These are phyloP conservation scores for Cottoperca gobio DNA, from an alignment of 2,797 vertebrate species.

Conservation along the genomic window DNA sequence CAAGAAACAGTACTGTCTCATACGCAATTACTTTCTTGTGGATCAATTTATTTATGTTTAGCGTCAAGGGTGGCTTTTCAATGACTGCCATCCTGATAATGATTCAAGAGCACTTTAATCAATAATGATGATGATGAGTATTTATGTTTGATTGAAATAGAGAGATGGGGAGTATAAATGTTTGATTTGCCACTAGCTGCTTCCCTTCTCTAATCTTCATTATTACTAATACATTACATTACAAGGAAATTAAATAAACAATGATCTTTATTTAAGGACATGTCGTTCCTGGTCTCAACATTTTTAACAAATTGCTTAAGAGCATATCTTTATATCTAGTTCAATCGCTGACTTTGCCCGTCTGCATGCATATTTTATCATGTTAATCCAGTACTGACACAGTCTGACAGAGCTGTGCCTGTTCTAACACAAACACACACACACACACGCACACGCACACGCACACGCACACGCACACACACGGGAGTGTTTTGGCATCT, in stretches of 20 bases:
- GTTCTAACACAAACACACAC: slow-evolving; percentile 11
- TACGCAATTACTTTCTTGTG: slow-evolving; percentile 59
- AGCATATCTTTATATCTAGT: slow-evolving; percentile 24
- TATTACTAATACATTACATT: slow-evolving; percentile 55
- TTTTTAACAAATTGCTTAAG: slow-evolving; percentile 10
- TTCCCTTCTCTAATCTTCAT: slow-evolving; percentile 47
- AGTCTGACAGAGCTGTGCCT: slow-evolving; percentile 41
- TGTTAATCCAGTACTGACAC: slow-evolving; percentile 54
- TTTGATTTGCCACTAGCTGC: slow-evolving; percentile 46
- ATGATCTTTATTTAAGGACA: slow-evolving; percentile 47
- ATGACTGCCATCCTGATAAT: slow-evolving; percentile 49
- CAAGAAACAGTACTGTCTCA: slow-evolving; percentile 36
- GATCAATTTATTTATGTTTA: slow-evolving; percentile 62
- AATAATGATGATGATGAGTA: slow-evolving; percentile 61
- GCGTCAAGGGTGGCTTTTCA: slow-evolving; percentile 34
- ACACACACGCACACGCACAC: slow-evolving; percentile 25
- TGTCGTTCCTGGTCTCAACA: not conserved
- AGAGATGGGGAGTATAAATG: slow-evolving; percentile 50
- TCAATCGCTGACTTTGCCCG: slow-evolving; percentile 17
- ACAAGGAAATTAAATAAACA: slow-evolving; percentile 55
- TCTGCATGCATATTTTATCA: slow-evolving; percentile 32
- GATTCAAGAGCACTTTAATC: slow-evolving; percentile 56
- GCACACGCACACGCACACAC: slow-evolving; percentile 34
- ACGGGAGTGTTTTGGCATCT: slow-evolving; percentile 64
- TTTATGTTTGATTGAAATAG: slow-evolving; percentile 58